Evolutionary conservation across 2,113 vertebrate genomes (phyloP).

Genomic region (Tachysurus fulvidraco): DNA sequence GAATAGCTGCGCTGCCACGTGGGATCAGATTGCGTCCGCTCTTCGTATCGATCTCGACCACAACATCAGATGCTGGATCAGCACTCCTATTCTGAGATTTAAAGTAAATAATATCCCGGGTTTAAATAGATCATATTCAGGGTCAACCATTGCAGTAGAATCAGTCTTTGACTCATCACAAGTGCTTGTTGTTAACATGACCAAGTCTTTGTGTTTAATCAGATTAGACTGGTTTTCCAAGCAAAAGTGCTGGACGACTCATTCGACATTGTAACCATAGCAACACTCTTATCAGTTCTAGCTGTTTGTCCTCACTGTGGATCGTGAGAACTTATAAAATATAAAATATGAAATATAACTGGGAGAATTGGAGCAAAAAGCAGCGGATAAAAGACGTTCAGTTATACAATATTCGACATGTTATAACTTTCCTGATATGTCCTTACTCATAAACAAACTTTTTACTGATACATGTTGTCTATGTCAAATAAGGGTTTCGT

Average conservation of each 20-base stretch:
- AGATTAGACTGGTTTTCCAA: neutral
- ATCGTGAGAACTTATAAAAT: no score
- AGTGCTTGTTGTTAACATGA: neutral
- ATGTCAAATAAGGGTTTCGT: neutral
- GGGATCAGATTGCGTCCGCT: slow-evolving; percentile 16
- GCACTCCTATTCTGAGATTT: slow-evolving; percentile 29
- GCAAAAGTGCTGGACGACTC: neutral
- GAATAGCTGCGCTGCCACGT: slow-evolving; percentile 8
- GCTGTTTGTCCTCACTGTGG: neutral
- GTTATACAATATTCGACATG: neutral
- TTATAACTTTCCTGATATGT: neutral
- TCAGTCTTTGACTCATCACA: neutral
- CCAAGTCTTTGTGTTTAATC: neutral
- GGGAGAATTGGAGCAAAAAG: neutral
- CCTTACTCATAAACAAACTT: neutral
- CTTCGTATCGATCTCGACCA: slow-evolving; percentile 7
- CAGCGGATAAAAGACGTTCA: neutral
- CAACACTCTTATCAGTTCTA: neutral
- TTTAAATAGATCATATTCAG: slow-evolving; percentile 12
- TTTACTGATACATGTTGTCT: neutral
- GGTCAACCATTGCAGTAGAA: neutral
- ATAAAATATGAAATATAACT: no score
- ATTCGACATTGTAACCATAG: neutral
- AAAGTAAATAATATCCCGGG: slow-evolving; percentile 36
- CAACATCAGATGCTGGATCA: slow-evolving; percentile 27